A percentile compares a stretch with the other conserved stretches of the same genome.
Evolutionary conservation across 92 coral and sea anemone species (phyloP).

Genomic region (Scolanthus callimorphus): DNA sequence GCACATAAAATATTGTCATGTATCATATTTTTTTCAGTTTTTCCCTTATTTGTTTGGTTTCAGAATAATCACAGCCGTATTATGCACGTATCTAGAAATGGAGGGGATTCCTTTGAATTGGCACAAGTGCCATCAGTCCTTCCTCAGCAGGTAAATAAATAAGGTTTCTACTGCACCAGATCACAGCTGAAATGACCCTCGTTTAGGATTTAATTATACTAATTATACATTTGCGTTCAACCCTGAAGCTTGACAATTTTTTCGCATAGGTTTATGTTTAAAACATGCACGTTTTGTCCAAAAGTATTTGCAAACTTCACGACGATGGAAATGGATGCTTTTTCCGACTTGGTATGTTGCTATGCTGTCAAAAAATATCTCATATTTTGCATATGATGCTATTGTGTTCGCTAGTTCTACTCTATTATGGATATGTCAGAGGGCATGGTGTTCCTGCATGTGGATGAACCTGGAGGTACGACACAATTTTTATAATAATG

Average conservation of each 20-base stretch:
- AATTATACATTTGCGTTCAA: too few species aligned
- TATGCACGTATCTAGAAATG: constrained; percentile 80
- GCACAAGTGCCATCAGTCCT: constrained; percentile 61
- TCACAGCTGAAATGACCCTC: too few species aligned
- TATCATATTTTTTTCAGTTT: too few species aligned
- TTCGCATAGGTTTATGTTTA: too few species aligned
- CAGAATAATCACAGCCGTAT: constrained; percentile 70
- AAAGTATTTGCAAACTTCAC: not conserved
- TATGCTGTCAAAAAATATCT: not conserved
- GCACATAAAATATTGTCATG: too few species aligned
- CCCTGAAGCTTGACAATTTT: too few species aligned
- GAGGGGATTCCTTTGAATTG: constrained; percentile 68
- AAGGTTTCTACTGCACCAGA: not conserved
- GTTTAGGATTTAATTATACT: too few species aligned
- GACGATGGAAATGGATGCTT: not conserved
- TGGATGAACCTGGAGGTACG: constrained; percentile 69
- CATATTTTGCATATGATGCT: not conserved
- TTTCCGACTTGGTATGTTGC: too few species aligned
- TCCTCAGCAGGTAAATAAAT: constrained; percentile 53
- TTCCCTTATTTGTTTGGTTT: not conserved
- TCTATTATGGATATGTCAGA: constrained; percentile 89
- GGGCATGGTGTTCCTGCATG: constrained; percentile 83
- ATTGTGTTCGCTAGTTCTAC: constrained; percentile 52
- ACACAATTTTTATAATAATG: too few species aligned
- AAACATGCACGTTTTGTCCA: too few species aligned